A percentile compares a stretch with the other conserved stretches of the same genome.
Evolutionary conservation across 2,888 invertebrate genomes (phyloP).

Genomic region (Chrysolina haemoptera): DNA sequence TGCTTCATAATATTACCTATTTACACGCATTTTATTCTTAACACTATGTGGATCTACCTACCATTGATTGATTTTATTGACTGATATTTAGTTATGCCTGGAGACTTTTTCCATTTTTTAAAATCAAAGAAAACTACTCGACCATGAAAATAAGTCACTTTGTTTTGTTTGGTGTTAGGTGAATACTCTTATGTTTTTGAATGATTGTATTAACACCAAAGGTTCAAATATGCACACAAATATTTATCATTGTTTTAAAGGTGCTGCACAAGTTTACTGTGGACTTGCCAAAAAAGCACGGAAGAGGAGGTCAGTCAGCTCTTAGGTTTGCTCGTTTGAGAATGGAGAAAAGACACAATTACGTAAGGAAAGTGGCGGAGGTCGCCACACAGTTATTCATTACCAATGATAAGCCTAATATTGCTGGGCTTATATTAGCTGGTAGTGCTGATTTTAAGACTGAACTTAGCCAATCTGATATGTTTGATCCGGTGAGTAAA

Average conservation of each 20-base stretch:
- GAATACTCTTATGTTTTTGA: no score
- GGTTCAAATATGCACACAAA: neutral
- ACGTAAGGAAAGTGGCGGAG: slow-evolving; percentile 98
- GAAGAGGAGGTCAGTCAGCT: slow-evolving; percentile 99
- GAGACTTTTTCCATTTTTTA: no score
- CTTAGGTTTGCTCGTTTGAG: slow-evolving; percentile 98
- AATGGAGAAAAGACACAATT: slow-evolving; percentile 99
- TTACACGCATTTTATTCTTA: no score
- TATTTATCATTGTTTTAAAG: slow-evolving; percentile 42
- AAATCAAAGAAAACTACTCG: no score
- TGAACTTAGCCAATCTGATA: slow-evolving; percentile 98
- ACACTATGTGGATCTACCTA: no score
- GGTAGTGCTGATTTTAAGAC: slow-evolving; percentile 99
- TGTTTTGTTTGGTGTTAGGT: no score
- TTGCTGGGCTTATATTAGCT: slow-evolving; percentile 97
- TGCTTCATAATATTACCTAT: no score
- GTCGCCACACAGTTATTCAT: slow-evolving; percentile 98
- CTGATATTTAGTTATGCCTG: no score
- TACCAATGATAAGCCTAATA: slow-evolving; percentile 97
- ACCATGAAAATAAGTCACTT: no score
- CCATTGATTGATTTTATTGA: no score
- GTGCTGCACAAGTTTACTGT: slow-evolving; percentile 98
- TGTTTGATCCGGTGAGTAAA: slow-evolving; percentile 96
- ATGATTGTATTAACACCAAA: no score
- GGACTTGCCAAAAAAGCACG: slow-evolving; percentile 99